Evolutionary conservation across 2,113 vertebrate genomes (phyloP).

Genomic region (Boulengeromyrus knoepffleri): DNA sequence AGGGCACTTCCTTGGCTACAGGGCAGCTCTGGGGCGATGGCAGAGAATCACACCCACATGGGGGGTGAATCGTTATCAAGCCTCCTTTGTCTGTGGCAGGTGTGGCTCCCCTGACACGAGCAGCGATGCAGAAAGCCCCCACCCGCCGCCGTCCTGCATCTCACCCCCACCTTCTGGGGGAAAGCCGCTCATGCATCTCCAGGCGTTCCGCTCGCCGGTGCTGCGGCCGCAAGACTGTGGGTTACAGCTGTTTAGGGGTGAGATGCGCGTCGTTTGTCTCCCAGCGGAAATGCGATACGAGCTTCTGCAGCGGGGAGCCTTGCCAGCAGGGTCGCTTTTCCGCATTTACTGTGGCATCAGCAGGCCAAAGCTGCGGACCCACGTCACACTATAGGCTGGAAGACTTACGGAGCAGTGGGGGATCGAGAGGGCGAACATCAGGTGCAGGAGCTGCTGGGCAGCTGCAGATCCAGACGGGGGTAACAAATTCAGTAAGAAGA

Average conservation of each 20-base stretch:
- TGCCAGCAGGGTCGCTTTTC: neutral
- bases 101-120: neutral
- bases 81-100: neutral
- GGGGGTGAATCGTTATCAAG: slow-evolving; percentile 7
- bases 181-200: neutral
- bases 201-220: neutral
- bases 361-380: neutral
- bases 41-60: slow-evolving; percentile 15
- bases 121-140: neutral
- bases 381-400: neutral
- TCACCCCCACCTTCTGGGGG: neutral
- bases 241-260: neutral
- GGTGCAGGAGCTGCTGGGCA: neutral
- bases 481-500: neutral
- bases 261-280: neutral
- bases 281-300: neutral
- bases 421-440: neutral
- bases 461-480: no score
- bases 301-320: neutral
- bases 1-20: no score
- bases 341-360: neutral
- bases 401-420: neutral
- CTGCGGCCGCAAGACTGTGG: neutral
- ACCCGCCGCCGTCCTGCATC: neutral
- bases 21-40: neutral